Evolutionary conservation across 2,888 invertebrate species (phyloP).

Genomic region (Sepiola atlantica): DNA sequence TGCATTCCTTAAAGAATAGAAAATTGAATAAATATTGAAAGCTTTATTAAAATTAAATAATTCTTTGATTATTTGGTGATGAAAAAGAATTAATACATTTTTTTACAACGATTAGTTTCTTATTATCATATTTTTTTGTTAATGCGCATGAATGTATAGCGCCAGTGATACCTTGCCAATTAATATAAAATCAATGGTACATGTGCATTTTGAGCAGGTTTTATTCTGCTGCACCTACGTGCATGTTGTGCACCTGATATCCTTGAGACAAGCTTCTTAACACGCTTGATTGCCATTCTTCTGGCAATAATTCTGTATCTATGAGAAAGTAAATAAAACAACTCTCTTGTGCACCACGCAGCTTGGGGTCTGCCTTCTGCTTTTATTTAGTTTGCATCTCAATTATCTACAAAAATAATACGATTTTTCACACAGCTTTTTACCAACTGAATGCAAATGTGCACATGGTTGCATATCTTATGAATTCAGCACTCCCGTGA

Average conservation of each 20-base stretch:
- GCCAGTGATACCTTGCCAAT: background rate
- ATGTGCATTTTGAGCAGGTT: background rate
- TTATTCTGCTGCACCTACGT: background rate
- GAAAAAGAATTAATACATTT: too few species aligned
- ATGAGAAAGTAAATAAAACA: background rate
- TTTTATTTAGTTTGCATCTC: background rate
- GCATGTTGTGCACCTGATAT: background rate
- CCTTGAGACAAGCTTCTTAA: background rate
- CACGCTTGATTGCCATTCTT: background rate
- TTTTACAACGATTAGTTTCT: too few species aligned
- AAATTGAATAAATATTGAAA: too few species aligned
- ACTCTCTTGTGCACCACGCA: background rate
- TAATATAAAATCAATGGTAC: background rate
- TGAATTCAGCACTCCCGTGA: too few species aligned
- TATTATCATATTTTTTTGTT: too few species aligned
- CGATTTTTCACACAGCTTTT: too few species aligned
- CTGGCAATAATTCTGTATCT: background rate
- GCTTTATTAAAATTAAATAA: too few species aligned
- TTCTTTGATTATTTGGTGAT: too few species aligned
- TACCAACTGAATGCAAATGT: too few species aligned
- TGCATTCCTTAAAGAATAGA: too few species aligned
- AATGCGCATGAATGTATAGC: too few species aligned
- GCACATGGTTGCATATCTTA: too few species aligned
- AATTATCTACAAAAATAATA: background rate
- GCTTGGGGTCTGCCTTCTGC: background rate